Conservation (phyloP, 1,140 invertebrate species). For the Trigoniulus corallinus region DNA sequence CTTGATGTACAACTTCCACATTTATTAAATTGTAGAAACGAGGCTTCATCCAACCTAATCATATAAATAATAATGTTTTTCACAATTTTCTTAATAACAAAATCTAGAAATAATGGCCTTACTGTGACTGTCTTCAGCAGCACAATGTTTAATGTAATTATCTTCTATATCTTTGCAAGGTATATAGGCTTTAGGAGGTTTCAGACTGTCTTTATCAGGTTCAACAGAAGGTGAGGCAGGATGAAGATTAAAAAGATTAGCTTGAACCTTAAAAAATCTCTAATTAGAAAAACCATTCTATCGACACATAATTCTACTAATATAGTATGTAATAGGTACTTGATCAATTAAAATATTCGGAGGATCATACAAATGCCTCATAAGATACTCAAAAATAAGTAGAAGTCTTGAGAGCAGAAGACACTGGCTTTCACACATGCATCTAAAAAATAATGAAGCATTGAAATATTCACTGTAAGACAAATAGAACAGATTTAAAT, state of each 20-base stretch:
- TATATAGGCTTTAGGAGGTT: slow-evolving; percentile 46
- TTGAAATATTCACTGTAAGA: neutral
- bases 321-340: slow-evolving; percentile 18
- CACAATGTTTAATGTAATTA: slow-evolving; percentile 52
- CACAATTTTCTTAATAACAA: slow-evolving; percentile 13
- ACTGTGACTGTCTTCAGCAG: slow-evolving; percentile 47
- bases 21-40: slow-evolving; percentile 68
- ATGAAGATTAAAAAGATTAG: slow-evolving; percentile 57
- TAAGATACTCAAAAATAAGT: slow-evolving; percentile 83
- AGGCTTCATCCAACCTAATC: slow-evolving; percentile 44
- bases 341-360: slow-evolving; percentile 33
- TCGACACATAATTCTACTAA: neutral
- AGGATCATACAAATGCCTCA: slow-evolving; percentile 81
- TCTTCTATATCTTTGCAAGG: slow-evolving; percentile 63
- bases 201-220: slow-evolving; percentile 28
- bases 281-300: neutral
- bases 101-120: slow-evolving; percentile 4
- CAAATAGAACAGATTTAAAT: neutral
- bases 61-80: slow-evolving; percentile 3
- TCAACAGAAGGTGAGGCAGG: slow-evolving; percentile 21
- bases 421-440: slow-evolving; percentile 28
- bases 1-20: slow-evolving; percentile 55
- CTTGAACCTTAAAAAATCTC: slow-evolving; percentile 46
- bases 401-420: slow-evolving; percentile 66
- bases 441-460: neutral